phyloP scores from a whole-genome alignment of 2,888 invertebrate genomes.

The Noctua janthe region DNA sequence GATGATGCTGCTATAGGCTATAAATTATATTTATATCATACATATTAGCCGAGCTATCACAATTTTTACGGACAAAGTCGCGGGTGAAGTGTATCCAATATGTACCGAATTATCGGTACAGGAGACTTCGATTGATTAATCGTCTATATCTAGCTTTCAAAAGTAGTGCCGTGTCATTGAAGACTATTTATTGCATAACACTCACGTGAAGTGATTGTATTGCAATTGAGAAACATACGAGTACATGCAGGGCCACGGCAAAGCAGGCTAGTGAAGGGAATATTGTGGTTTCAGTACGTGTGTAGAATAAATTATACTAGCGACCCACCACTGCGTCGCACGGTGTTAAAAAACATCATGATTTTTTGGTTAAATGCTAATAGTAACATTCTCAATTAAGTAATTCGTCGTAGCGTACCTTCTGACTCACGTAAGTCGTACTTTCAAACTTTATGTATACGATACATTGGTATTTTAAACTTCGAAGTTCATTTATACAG shows the following conservation, averaged over 20 bases:
- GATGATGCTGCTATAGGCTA: no score
- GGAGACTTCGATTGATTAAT: not conserved
- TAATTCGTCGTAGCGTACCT: no score
- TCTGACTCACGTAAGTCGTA: no score
- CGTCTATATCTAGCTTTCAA: constrained; percentile 21
- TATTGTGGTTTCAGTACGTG: constrained; percentile 26
- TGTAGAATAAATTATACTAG: constrained; percentile 12
- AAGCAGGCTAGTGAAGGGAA: constrained; percentile 52
- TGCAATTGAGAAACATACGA: constrained; percentile 47
- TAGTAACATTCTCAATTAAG: no score
- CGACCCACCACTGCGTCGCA: not conserved
- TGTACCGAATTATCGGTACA: no score
- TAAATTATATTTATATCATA: no score
- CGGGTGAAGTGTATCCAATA: no score
- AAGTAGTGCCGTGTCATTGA: constrained; percentile 47
- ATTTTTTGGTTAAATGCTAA: not conserved
- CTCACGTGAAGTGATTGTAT: constrained; percentile 53
- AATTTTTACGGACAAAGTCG: no score
- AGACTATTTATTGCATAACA: constrained; percentile 42
- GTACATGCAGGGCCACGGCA: constrained; percentile 52
- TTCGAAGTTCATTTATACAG: no score
- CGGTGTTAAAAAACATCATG: not conserved
- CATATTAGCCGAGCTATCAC: no score
- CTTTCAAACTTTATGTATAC: no score
- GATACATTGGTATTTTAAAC: no score